Evolutionary conservation across 2,113 vertebrate species (phyloP), one percentile per base, ranked within the genome.

Genomic region (Campylomormyrus tamandua): DNA sequence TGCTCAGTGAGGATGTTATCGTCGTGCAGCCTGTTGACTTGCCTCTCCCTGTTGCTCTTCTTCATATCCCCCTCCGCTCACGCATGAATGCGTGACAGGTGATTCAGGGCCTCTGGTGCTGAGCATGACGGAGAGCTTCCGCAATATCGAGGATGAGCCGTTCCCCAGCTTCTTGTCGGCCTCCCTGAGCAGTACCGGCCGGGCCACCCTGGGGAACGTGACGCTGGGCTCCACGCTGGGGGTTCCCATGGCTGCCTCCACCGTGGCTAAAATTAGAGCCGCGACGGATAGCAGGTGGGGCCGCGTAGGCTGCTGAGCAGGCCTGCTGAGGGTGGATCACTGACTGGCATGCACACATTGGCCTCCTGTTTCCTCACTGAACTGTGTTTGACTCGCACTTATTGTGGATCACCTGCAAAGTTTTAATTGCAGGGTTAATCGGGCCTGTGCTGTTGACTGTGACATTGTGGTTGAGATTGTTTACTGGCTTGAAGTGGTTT

Each of bases 241-340:
- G 31, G 92, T 98, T 19, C 98, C 98, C 49, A 95, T 99, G 93
- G 98, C 98, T 87, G 97, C 98, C 90, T 99, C 98, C 19, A 99
- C 98, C 46, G 95, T 98, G 91, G 97, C 96, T 92, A 97, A 96
- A 96, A 95, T 93, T 94, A 96, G 95, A 95, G 90, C 62, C 0
- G 90, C 58, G 8, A 87, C 90, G 90, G 95, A 96, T 91, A 95
- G 95, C 94, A 98, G 98, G 98, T 98, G 95, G 94, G 95, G 0
- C 58, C 56, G n/a, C 58, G 19, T 62, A 19, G 88, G 24, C 48
- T 86, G 19, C 24, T 1, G 35, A 5, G 19, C 27, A 2, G 21
- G 17, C 39, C 80, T 58, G 21, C 19, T 35, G 39, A 42, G 49
- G 9, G 24, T 24, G 19, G 31, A 53, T 80, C 85, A 31, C 7